Evolutionary conservation across 2,888 invertebrate species (phyloP), one percentile per base, ranked within the genome.

Genomic region (Pecten maximus): DNA sequence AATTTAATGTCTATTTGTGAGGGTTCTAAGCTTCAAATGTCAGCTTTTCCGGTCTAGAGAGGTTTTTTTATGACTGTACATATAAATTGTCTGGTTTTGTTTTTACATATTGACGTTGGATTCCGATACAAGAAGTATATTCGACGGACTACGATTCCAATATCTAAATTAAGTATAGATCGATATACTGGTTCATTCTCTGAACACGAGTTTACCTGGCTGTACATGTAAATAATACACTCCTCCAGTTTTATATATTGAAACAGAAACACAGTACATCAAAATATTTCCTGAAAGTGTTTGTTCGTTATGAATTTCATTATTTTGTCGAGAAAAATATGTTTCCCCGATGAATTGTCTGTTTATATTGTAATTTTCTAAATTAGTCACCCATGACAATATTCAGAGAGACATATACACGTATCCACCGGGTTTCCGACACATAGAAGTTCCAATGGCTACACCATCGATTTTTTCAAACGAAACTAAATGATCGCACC

Each of bases 381-480:
- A 74, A 74, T 12, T 35, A 74, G 74, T 74, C 74, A 35, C 15
- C 74, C 74, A 28, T 74, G 74, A 74, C 74, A 74, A 74, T 74
- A 74, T 74, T 74, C 28, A 74, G 35, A 74, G 74, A 35, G 74
- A 74, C 28, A 74, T 74, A 74, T 8, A 74, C 74, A 74, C 28
- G 35, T 28, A 19, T 74, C 28, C 28, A 10, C 12, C 15, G 35
- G 35, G 28, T 35, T 74, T 28, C 28, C 2, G 35, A 35, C 35
- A 35, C 74, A 74, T 12, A 28, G 35, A 35, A 74, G 74, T 74
- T 74, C 74, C 74, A 35, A 74, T 74, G 74, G 35, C 28, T 74
- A 74, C 28, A 74, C 74, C 28, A 74, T 74, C 74, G 74, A 74
- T 74, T 74, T 60, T 74, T 74, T 74, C 74, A 74, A 74, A 74